phyloP scores from a whole-genome alignment of 1,140 invertebrate genomes.

The Pseudomyrmex concolor region DNA sequence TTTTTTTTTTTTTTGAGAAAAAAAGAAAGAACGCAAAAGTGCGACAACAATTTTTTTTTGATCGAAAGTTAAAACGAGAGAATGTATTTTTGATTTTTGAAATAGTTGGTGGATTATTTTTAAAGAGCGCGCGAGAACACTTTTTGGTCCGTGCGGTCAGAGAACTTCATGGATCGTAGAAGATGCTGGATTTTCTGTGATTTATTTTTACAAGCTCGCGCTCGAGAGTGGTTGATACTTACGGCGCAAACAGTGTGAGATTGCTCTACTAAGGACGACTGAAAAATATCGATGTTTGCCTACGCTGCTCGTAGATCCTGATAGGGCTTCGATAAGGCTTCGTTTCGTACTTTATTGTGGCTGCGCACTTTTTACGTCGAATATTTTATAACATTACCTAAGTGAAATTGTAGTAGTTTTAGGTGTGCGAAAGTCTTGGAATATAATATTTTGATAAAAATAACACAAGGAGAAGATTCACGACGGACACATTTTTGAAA shows the following conservation, averaged over 20 bases:
- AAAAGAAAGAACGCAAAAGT: neutral
- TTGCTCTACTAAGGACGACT: neutral
- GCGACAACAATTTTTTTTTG: conserved; percentile 3
- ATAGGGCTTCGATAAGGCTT: conserved; percentile 21
- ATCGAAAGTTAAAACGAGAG: neutral
- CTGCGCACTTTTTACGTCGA: conserved; percentile 2
- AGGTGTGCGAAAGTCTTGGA: neutral
- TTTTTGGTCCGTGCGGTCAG: neutral
- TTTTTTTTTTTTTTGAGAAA: neutral
- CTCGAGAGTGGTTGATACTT: conserved; percentile 7
- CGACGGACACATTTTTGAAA: too few relatives aligned
- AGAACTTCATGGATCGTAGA: neutral
- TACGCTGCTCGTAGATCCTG: neutral
- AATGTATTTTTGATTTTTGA: neutral
- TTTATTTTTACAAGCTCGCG: neutral
- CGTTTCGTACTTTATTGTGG: neutral
- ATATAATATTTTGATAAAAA: neutral
- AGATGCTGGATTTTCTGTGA: neutral
- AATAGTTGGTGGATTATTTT: neutral
- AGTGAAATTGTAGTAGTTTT: neutral
- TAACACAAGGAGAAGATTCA: neutral
- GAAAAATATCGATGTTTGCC: neutral
- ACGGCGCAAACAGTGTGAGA: neutral
- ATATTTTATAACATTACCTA: neutral
- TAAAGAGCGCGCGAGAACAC: too few relatives aligned